Evolutionary conservation across 2,113 vertebrate genomes (phyloP).

Genomic region (Sorex fumeus): DNA sequence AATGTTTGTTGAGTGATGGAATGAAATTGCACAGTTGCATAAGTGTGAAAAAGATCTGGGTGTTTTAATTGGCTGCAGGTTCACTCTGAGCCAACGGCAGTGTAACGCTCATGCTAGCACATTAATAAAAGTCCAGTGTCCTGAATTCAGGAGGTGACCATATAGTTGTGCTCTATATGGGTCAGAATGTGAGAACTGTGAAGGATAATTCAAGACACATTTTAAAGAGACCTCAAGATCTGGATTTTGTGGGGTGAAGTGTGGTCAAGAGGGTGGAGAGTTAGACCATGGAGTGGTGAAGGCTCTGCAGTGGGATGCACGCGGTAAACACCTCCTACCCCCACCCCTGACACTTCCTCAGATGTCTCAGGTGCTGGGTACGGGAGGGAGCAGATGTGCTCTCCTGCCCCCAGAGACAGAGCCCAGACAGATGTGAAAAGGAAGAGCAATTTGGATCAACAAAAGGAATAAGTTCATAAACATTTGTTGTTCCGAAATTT

Average conservation of each 20-base stretch:
- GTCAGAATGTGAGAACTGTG: fast-evolving
- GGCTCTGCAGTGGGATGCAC: fast-evolving
- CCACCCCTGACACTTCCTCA: background rate
- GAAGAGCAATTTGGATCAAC: background rate
- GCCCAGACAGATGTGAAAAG: background rate
- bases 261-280: background rate
- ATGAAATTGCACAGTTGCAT: constrained; percentile 57
- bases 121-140: background rate
- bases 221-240: background rate
- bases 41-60: constrained; percentile 69
- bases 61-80: constrained; percentile 69
- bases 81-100: background rate
- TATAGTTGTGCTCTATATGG: background rate
- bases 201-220: background rate
- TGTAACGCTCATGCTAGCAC: background rate
- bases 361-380: fast-evolving
- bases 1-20: constrained; percentile 69
- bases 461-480: background rate
- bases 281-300: fast-evolving
- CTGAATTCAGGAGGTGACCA: background rate
- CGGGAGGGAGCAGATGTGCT: background rate
- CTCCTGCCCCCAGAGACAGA: background rate
- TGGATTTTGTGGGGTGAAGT: background rate
- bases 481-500: background rate
- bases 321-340: background rate